Base-by-base conservation (phyloP, 2,797 vertebrate species). In the Zalophus californianus region DNA sequence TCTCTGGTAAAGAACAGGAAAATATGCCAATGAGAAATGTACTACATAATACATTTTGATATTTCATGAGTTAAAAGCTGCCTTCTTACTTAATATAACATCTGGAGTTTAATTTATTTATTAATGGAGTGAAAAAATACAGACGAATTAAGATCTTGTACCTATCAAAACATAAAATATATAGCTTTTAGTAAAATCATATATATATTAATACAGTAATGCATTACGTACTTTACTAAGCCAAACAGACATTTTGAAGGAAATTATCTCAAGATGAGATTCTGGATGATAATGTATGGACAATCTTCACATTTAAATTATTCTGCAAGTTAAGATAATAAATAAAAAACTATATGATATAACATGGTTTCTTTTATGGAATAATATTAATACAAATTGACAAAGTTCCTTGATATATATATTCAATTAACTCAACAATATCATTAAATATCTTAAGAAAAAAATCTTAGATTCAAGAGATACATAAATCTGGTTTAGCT, bases 1-100 rank as follows among this genome's bases (percentile, higher is more conserved):
- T 93, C 99, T 98, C 99, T 99, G 96, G 97, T 18, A 41, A 97
- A 97, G 93, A 83, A 97, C 5, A 94, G 21, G 80, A 95, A 96
- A 97, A 97, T 62, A 96, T 60, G 25, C 32, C 96, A 98, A 7
- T 95, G 64, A 97, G 41, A 97, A 89, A 58, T n/a, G 64, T 68
- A 68, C n/a, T 90, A 79, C 21, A 77, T 25, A 85, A 68, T 72
- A 96, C 52, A 90, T 80, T 97, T 84, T 91, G 29, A 95, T 92
- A 92, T 64, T 96, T 97, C 32, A 78, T 52, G 77, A 95, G 44
- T 83, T 97, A 92, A 96, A 98, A 98, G n/a, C 62, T 38, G 56
- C 14, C 84, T 86, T 85, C 90, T 92, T 52, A 92, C 66, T 92
- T 35, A 87, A 21, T 84, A 72, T 48, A 91, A 94, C 8, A 70